phyloP scores from a whole-genome alignment of 1,140 invertebrate genomes.

The Coptotermes formosanus region DNA sequence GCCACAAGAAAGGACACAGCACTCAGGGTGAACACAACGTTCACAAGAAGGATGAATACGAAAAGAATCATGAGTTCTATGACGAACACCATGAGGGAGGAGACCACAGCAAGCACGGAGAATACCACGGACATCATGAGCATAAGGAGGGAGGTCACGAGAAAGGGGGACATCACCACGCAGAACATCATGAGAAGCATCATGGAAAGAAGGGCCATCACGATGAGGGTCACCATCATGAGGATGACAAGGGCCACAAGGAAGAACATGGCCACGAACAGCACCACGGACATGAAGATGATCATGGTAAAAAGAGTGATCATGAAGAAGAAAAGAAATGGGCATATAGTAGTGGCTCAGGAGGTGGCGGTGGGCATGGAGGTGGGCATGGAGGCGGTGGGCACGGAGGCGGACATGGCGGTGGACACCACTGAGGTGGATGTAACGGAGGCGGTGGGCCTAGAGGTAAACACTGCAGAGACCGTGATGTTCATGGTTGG shows the following conservation, averaged over 20 bases:
- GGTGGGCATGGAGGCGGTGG: background rate
- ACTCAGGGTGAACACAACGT: conserved; percentile 62
- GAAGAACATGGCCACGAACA: conserved; percentile 53
- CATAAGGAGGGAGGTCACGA: conserved; percentile 40
- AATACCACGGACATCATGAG: conserved; percentile 30
- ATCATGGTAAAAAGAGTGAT: conserved; percentile 39
- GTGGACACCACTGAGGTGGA: background rate
- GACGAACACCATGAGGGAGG: conserved; percentile 37
- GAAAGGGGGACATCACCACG: conserved; percentile 48
- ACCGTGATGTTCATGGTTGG: background rate
- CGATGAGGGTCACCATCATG: conserved; percentile 55
- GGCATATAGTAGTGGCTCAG: background rate
- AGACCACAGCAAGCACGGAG: conserved; percentile 35
- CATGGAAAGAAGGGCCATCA: conserved; percentile 58
- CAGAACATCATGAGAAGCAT: conserved; percentile 45
- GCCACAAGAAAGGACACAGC: conserved; percentile 36
- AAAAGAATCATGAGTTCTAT: conserved; percentile 37
- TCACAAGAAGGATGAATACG: conserved; percentile 71
- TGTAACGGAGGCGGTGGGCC: background rate
- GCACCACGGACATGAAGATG: conserved; percentile 44
- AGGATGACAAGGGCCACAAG: conserved; percentile 57
- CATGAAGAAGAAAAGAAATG: background rate
- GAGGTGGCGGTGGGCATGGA: background rate
- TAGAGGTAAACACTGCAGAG: background rate
- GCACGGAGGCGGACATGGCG: background rate